Percentiles rank a stretch among this genome's conserved stretches.
These are phyloP conservation scores for Neodiprion pinetum DNA, from an alignment of 1,140 invertebrate genomes.

Conservation along the genomic window DNA sequence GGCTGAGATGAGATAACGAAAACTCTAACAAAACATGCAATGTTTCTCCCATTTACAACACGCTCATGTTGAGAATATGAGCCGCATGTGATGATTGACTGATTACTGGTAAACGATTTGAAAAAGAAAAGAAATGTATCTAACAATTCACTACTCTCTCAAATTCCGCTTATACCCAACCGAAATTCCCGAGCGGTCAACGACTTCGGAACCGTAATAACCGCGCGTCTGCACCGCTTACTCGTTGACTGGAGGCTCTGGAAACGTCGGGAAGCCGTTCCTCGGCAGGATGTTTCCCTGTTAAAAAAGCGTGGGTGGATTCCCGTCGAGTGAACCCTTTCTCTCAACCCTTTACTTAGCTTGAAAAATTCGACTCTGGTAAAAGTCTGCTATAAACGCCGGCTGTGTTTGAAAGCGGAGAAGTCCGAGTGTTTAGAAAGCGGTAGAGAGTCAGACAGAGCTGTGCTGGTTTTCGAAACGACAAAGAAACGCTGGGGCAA, in stretches of 20 bases:
- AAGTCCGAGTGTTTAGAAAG: neutral
- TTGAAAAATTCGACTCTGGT: neutral
- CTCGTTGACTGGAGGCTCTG: constrained; percentile 6
- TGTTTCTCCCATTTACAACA: no score
- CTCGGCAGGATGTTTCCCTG: constrained; percentile 49
- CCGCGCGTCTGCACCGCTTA: constrained; percentile 12
- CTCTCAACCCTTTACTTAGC: neutral
- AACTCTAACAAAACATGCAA: no score
- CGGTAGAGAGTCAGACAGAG: neutral
- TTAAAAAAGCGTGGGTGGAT: constrained; percentile 63
- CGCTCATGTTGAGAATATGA: no score
- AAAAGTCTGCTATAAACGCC: no score
- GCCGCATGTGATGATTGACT: no score
- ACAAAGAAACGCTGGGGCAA: constrained; percentile 28
- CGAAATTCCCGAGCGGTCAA: constrained; percentile 21
- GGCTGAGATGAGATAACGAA: no score
- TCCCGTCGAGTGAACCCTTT: constrained; percentile 58
- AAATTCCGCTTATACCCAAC: neutral
- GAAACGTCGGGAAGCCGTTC: constrained; percentile 29
- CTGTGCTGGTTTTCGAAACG: neutral
- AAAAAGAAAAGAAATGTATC: no score
- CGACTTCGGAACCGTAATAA: constrained; percentile 25
- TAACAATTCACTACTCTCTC: no score
- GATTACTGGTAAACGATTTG: no score
- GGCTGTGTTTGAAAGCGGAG: neutral